Base-by-base conservation (phyloP, 64 coral and sea anemone species). In the Catalaphyllia jardinei region DNA sequence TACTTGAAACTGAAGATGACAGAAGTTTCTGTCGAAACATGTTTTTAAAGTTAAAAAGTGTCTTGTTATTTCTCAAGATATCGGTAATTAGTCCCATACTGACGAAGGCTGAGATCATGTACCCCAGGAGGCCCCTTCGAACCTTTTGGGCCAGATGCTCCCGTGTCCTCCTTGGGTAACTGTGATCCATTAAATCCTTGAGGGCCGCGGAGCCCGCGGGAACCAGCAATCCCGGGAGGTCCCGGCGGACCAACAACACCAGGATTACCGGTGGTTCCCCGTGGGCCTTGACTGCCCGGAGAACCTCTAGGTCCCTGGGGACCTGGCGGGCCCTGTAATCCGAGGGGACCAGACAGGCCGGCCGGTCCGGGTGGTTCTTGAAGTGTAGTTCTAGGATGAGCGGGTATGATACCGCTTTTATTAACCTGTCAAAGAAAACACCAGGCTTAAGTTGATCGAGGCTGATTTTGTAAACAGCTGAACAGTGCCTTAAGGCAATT, bases 111-210 rank as follows among this genome's bases (percentile, higher is more conserved):
- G 1, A 80, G 22, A 60, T 75, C 24, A 6, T 75, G 10, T 35
- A 29, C 71, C 5, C 91, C 91, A 30, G 63, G 84, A 35, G 29
- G 31, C 8, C 85, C 91, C 13, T 6, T 67, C 3, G 75, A 24
- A 17, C 91, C 91, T 62, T 63, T 67, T 8, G 62, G 29, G 2
- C 91, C 91, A 62, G 91, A 86, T 50, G 19, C 33, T 35, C 91
- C 91, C 15, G 63, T 49, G 8, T 93, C 85, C 9, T 85, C 91
- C 72, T 93, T 93, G 19, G 24, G 63, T 38, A 85, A 85, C 60
- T 22, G 27, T 0, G 55, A 25, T 60, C 91, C 91, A 14, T 87
- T 67, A 9, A 25, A 22, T 24, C 91, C 91, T 38, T 76, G 39
- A 22, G 67, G 75, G n/a, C 91, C 91, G 42, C 59, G 54, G 10